Conservation (phyloP, 2,888 invertebrate genomes). For the Periphyllus acericola region DNA sequence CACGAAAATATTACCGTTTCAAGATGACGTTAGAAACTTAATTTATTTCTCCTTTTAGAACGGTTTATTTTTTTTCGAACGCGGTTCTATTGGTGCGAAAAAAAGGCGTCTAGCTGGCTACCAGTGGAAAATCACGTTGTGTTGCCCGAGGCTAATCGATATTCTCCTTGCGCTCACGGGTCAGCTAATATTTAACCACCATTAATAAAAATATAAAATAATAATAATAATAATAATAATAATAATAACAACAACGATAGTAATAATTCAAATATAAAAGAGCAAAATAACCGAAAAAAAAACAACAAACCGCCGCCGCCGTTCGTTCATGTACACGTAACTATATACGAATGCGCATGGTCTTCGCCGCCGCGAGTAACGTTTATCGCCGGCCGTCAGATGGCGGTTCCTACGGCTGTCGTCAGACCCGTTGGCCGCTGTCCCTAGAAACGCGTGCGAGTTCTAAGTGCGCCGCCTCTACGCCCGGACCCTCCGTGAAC, state of each 20-base stretch:
- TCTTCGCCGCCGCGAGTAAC: not conserved
- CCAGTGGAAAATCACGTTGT: not conserved
- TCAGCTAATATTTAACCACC: constrained; percentile 20
- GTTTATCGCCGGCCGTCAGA: constrained; percentile 32
- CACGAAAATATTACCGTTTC: too few relatives aligned
- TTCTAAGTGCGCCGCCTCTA: constrained; percentile 40
- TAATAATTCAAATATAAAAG: not conserved
- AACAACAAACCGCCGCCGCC: not conserved
- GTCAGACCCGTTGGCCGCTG: constrained; percentile 20
- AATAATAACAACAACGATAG: not conserved
- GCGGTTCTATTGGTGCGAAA: not conserved
- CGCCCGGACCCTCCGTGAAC: constrained; percentile 19
- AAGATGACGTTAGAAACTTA: too few relatives aligned
- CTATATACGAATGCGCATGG: not conserved
- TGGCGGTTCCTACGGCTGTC: constrained; percentile 3
- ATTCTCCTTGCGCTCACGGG: not conserved
- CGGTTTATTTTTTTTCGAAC: not conserved
- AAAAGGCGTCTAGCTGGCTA: not conserved
- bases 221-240: not conserved
- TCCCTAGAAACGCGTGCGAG: constrained; percentile 56
- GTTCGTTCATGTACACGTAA: not conserved
- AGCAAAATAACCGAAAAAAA: not conserved
- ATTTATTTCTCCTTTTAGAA: too few relatives aligned
- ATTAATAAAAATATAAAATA: not conserved
- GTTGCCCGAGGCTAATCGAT: not conserved